These are phyloP conservation scores for Athene cunicularia DNA, from an alignment of 2,113 vertebrate genomes.

Conservation along the genomic window DNA sequence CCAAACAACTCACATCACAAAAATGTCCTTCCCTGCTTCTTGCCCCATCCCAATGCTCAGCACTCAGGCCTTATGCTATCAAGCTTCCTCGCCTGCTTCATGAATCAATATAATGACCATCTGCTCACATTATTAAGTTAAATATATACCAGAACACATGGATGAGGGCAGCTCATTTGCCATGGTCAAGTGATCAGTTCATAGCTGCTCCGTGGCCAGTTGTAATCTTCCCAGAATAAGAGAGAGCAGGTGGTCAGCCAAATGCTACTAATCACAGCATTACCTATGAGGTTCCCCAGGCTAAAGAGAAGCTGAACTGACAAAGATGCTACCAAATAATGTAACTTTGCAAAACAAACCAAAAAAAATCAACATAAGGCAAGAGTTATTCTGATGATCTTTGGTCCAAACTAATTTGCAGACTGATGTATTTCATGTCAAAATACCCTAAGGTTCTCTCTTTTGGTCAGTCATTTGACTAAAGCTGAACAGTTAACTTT, in stretches of 20 bases:
- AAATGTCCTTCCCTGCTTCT: not conserved
- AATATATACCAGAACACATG: slow-evolving; percentile 27
- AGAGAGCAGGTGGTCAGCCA: not conserved
- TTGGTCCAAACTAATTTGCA: not conserved
- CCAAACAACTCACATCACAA: not conserved
- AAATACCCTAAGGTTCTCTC: not conserved
- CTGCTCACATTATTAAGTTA: slow-evolving; percentile 48
- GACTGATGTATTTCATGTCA: not conserved
- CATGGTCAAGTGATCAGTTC: not conserved
- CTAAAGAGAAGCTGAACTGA: not conserved
- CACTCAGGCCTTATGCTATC: not conserved
- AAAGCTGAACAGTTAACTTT: not conserved
- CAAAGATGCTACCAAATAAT: not conserved
- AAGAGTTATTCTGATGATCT: not conserved
- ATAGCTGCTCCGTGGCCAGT: not conserved
- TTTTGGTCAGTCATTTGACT: not conserved
- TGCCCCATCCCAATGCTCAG: not conserved
- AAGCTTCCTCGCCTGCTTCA: not conserved
- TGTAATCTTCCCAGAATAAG: not conserved
- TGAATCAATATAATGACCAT: slow-evolving; percentile 46
- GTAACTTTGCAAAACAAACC: not conserved
- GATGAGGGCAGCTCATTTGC: slow-evolving; percentile 29
- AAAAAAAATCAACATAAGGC: not conserved
- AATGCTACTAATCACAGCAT: not conserved
- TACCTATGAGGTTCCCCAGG: not conserved